Percentiles rank a stretch among this genome's conserved stretches.
These are phyloP conservation scores for Desoria tigrina DNA, from an alignment of 2,888 invertebrate genomes.

Conservation along the genomic window DNA sequence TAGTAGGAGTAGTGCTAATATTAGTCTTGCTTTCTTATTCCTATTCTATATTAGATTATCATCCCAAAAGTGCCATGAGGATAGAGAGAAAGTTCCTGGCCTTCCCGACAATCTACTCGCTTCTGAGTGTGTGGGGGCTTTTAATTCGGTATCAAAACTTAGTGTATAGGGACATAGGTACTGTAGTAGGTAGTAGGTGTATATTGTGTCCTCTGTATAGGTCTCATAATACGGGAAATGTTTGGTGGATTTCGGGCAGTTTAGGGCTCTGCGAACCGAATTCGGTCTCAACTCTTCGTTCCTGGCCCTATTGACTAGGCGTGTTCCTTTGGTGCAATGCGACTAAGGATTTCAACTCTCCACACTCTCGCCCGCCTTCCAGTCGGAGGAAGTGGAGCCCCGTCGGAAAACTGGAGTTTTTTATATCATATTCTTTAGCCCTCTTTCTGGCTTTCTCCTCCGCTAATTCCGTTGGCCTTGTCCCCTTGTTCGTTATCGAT, in stretches of 20 bases:
- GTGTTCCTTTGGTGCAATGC: slow-evolving; percentile 47
- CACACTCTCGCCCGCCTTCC: slow-evolving; percentile 41
- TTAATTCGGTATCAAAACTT: too few species aligned
- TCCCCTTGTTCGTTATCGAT: slow-evolving; percentile 37
- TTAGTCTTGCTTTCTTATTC: neutral
- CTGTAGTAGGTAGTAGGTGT: too few species aligned
- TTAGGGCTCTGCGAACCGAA: slow-evolving; percentile 1
- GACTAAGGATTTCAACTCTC: slow-evolving; percentile 38
- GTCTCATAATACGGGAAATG: too few species aligned
- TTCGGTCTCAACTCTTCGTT: neutral
- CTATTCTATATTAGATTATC: slow-evolving; percentile 1
- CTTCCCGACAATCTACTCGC: too few species aligned
- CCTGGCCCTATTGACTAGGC: slow-evolving; percentile 29
- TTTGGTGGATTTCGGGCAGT: too few species aligned
- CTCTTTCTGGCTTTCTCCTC: slow-evolving; percentile 10
- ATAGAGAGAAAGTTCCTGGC: neutral
- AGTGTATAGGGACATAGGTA: too few species aligned
- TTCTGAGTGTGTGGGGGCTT: too few species aligned
- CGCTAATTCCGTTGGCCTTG: slow-evolving; percentile 26
- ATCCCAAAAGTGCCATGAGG: slow-evolving; percentile 1
- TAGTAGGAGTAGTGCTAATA: slow-evolving; percentile 2
- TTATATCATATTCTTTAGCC: too few species aligned
- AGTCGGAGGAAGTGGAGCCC: slow-evolving; percentile 36
- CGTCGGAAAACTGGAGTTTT: slow-evolving; percentile 30
- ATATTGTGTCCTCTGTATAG: too few species aligned